Evolutionary conservation across 1,140 invertebrate species (phyloP).

Genomic region (Drepana arcuata): DNA sequence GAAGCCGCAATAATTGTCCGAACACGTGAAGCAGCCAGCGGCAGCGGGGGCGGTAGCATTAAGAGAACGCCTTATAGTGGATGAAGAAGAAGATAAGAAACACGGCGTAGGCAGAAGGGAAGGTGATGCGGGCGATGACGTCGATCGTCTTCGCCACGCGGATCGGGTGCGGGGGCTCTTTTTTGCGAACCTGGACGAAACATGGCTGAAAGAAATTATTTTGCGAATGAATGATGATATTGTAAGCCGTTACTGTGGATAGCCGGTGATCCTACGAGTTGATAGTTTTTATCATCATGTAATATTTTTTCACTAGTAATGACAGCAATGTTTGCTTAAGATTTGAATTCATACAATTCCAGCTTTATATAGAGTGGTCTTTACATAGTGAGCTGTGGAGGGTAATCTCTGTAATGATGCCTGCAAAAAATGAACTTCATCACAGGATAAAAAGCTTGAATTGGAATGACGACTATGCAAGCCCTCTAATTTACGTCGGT

Average conservation of each 20-base stretch:
- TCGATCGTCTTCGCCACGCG: slow-evolving; percentile 94
- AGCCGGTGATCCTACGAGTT: too few relatives aligned
- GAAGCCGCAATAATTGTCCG: slow-evolving; percentile 33
- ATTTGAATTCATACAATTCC: too few relatives aligned
- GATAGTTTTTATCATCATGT: too few relatives aligned
- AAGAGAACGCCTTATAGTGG: slow-evolving; percentile 86
- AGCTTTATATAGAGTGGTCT: too few relatives aligned
- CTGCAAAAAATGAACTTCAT: too few relatives aligned
- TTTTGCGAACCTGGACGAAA: slow-evolving; percentile 87
- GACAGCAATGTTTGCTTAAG: too few relatives aligned
- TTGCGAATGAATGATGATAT: slow-evolving; percentile 56
- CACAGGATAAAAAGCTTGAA: too few relatives aligned
- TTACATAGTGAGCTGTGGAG: too few relatives aligned
- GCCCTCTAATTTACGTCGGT: too few relatives aligned
- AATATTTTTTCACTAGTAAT: too few relatives aligned
- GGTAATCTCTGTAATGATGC: too few relatives aligned
- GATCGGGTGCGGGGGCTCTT: slow-evolving; percentile 91
- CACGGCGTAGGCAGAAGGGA: slow-evolving; percentile 91
- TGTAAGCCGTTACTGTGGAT: slow-evolving; percentile 18
- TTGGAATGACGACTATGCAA: too few relatives aligned
- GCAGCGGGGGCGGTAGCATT: slow-evolving; percentile 55
- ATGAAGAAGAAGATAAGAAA: slow-evolving; percentile 96
- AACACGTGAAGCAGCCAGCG: slow-evolving; percentile 35
- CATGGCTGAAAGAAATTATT: slow-evolving; percentile 73
- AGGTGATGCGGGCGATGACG: slow-evolving; percentile 92